These are phyloP conservation scores for Sarcophaga bullata DNA, from an alignment of 1,140 invertebrate species.

Conservation along the genomic window DNA sequence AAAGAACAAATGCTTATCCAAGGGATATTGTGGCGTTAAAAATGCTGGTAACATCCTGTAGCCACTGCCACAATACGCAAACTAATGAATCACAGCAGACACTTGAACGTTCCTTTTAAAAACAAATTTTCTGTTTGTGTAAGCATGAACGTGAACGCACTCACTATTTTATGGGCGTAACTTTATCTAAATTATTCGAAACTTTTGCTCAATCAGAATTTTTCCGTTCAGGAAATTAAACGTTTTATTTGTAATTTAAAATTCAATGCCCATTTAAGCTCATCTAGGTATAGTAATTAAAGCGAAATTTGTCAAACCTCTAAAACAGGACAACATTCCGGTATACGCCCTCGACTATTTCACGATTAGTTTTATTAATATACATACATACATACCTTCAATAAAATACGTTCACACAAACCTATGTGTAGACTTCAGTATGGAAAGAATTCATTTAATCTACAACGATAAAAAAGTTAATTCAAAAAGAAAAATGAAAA, in stretches of 20 bases:
- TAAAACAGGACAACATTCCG: no score
- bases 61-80: background rate
- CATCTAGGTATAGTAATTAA: conserved; percentile 3
- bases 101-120: background rate
- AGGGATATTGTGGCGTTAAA: conserved; percentile 49
- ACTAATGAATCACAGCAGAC: background rate
- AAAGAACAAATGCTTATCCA: conserved; percentile 56
- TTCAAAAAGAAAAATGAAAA: no score
- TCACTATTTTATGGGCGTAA: background rate
- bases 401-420: no score
- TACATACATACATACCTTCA: no score
- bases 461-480: no score
- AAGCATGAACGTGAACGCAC: background rate
- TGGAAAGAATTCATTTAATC: no score
- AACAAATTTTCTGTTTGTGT: background rate
- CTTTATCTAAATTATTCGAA: background rate
- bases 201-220: background rate
- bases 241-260: background rate
- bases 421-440: no score
- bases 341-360: no score
- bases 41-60: conserved; percentile 54
- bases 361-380: no score
- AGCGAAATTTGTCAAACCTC: background rate
- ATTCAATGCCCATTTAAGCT: background rate
- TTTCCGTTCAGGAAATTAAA: background rate